These are phyloP conservation scores for Heteractis magnifica DNA, from an alignment of 92 coral and sea anemone species.

Conservation along the genomic window DNA sequence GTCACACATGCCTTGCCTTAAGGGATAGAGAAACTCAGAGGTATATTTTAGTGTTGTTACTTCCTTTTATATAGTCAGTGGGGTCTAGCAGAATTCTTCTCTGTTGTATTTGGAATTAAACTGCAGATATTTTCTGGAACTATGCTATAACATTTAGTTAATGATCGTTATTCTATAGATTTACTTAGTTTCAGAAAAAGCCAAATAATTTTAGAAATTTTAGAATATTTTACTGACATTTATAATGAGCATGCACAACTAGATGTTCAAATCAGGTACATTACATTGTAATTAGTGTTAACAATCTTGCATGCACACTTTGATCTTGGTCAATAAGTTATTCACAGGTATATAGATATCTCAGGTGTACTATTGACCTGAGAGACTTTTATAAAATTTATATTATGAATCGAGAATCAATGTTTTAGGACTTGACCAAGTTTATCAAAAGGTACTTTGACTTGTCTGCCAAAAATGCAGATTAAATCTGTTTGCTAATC, in stretches of 20 bases:
- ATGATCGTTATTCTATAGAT: background rate
- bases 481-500: background rate
- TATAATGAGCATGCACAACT: background rate
- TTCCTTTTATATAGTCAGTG: no score
- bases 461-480: slow-evolving; percentile 9
- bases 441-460: background rate
- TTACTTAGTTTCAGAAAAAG: background rate
- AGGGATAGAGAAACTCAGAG: no score
- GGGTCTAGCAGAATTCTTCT: no score
- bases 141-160: background rate
- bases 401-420: no score
- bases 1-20: no score
- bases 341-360: background rate
- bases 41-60: no score
- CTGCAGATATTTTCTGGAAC: background rate
- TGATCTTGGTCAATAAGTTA: background rate
- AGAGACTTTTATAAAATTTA: no score
- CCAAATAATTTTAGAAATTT: background rate
- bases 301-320: background rate
- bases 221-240: no score
- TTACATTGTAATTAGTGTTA: background rate
- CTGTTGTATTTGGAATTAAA: background rate
- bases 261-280: background rate
- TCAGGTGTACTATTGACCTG: background rate
- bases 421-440: no score